Percentiles rank a stretch among this genome's conserved stretches.
Evolutionary conservation across 2,888 invertebrate genomes (phyloP).

Genomic region (Zaprionus lineosus): DNA sequence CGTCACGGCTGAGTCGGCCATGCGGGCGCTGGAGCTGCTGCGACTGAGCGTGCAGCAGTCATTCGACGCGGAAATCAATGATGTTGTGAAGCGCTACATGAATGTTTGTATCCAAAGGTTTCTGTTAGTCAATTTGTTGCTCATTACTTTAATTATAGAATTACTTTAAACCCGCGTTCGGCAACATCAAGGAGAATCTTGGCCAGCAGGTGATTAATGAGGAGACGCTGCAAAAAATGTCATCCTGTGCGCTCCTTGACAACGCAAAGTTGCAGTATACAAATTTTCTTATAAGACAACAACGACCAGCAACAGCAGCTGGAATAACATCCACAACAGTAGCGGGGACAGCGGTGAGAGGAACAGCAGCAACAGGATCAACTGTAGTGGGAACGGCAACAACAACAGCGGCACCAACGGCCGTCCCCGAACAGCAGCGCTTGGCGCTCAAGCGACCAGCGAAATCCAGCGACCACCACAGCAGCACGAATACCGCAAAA

Average conservation of each 20-base stretch:
- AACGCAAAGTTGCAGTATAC: slow-evolving; percentile 82
- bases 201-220: slow-evolving; percentile 85
- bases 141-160: slow-evolving; percentile 81
- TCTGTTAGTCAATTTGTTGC: not conserved
- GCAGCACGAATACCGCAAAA: slow-evolving; percentile 26
- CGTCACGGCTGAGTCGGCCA: slow-evolving; percentile 79
- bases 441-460: slow-evolving; percentile 75
- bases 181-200: slow-evolving; percentile 86
- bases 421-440: slow-evolving; percentile 76
- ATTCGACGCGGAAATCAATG: slow-evolving; percentile 86
- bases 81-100: slow-evolving; percentile 85
- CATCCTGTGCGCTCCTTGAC: slow-evolving; percentile 81
- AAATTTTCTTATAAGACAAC: slow-evolving; percentile 70
- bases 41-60: slow-evolving; percentile 85
- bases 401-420: slow-evolving; percentile 30
- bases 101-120: slow-evolving; percentile 81
- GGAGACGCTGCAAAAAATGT: slow-evolving; percentile 84
- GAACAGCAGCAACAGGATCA: too few species aligned
- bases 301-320: slow-evolving; percentile 29
- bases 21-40: slow-evolving; percentile 85
- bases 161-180: slow-evolving; percentile 86
- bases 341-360: too few species aligned
- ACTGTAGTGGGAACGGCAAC: too few species aligned
- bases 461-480: slow-evolving; percentile 47
- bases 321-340: slow-evolving; percentile 13